Evolutionary conservation across 2,888 invertebrate genomes (phyloP).

Genomic region (Platerodrilus igneus): DNA sequence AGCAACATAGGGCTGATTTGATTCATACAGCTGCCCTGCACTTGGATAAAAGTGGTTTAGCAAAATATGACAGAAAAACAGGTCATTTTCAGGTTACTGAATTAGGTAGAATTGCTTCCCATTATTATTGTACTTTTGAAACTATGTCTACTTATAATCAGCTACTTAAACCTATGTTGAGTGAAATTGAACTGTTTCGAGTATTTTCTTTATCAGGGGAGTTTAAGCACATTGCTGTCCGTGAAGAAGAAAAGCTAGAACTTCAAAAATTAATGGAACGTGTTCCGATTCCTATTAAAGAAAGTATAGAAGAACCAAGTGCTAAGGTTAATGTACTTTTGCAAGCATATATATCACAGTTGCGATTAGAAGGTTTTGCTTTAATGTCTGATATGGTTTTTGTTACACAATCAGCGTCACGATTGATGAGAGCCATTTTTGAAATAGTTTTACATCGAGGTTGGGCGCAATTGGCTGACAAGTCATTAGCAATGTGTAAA

Average conservation of each 20-base stretch:
- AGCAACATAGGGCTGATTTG: constrained; percentile 88
- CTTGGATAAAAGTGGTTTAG: constrained; percentile 89
- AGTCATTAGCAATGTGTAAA: constrained; percentile 91
- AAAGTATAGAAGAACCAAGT: constrained; percentile 95
- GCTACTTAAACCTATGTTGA: constrained; percentile 89
- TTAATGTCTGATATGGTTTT: constrained; percentile 99
- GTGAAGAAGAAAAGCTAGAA: constrained; percentile 96
- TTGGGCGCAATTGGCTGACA: constrained; percentile 97
- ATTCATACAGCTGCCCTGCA: constrained; percentile 90
- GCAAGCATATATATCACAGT: constrained; percentile 96
- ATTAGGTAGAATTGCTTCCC: constrained; percentile 94
- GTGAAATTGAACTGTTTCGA: constrained; percentile 94
- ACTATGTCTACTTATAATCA: constrained; percentile 97
- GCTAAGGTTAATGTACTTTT: constrained; percentile 95
- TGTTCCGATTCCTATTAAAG: constrained; percentile 98
- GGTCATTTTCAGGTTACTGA: constrained; percentile 85
- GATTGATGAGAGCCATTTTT: constrained; percentile 92
- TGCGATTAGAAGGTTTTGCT: constrained; percentile 97
- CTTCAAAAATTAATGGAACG: constrained; percentile 89
- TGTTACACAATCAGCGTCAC: constrained; percentile 93
- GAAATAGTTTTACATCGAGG: constrained; percentile 89
- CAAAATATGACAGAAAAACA: constrained; percentile 92
- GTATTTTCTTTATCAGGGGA: constrained; percentile 99
- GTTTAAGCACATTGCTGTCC: constrained; percentile 87
- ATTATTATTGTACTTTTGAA: constrained; percentile 97